Evolutionary conservation across 2,888 invertebrate genomes (phyloP).

Genomic region (Drosophila koepferae): DNA sequence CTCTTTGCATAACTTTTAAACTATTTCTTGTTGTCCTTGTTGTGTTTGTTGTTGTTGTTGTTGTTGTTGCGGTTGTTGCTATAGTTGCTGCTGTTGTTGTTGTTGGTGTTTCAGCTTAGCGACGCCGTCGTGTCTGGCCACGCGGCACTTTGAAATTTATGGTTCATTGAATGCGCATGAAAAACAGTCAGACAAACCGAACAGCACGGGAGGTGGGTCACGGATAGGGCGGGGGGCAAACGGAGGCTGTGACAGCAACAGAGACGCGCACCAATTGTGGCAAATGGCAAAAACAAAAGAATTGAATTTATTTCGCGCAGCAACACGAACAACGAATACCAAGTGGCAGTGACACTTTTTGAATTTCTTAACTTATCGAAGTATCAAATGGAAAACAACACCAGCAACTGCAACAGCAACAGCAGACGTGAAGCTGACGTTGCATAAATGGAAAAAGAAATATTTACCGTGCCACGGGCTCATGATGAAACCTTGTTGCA

Average conservation of each 20-base stretch:
- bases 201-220: constrained; percentile 10
- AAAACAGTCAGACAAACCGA: constrained; percentile 67
- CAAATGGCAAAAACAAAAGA: constrained; percentile 65
- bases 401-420: constrained; percentile 13
- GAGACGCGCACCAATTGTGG: constrained; percentile 39
- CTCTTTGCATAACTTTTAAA: constrained; percentile 67
- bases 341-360: constrained; percentile 55
- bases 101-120: constrained; percentile 31
- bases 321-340: constrained; percentile 37
- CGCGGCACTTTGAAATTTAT: constrained; percentile 79
- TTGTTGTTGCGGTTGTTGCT: neutral
- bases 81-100: constrained; percentile 8
- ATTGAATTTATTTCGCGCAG: constrained; percentile 66
- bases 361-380: constrained; percentile 47
- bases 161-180: constrained; percentile 81
- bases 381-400: constrained; percentile 37
- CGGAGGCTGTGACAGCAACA: neutral
- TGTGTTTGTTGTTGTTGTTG: constrained; percentile 11
- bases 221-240: no score
- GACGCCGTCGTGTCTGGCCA: constrained; percentile 72
- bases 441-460: constrained; percentile 47
- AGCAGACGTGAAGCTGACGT: constrained; percentile 20
- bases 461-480: constrained; percentile 30
- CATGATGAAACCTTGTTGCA: constrained; percentile 14
- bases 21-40: constrained; percentile 24